Evolutionary conservation across 2,113 vertebrate species (phyloP).

Genomic region (Sorex araneus): DNA sequence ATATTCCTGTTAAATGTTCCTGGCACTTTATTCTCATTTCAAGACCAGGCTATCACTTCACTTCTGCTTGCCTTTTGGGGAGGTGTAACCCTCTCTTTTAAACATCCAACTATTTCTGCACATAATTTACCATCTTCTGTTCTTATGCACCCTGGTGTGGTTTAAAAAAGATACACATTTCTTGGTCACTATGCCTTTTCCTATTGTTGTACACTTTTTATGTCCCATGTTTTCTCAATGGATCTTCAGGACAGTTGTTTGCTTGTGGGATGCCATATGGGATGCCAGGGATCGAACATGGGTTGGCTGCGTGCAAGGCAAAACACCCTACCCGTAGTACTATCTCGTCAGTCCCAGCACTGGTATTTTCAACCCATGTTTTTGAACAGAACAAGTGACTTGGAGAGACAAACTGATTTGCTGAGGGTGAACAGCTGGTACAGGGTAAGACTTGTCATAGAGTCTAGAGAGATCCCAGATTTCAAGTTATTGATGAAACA

Average conservation of each 20-base stretch:
- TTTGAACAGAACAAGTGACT: background rate
- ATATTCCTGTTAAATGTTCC: background rate
- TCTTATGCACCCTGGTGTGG: slow-evolving; percentile 2
- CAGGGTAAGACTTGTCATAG: background rate
- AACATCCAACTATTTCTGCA: background rate
- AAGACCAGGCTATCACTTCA: background rate
- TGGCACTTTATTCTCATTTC: background rate
- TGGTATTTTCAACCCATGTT: background rate
- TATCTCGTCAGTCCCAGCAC: background rate
- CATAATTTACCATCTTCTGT: background rate
- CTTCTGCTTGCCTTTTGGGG: slow-evolving; percentile 20
- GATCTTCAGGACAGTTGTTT: slow-evolving; percentile 8
- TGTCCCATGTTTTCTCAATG: background rate
- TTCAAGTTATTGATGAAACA: background rate
- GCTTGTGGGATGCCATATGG: background rate
- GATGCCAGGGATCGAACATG: too few relatives aligned
- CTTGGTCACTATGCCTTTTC: background rate
- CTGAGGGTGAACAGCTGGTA: background rate
- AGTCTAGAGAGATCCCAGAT: background rate
- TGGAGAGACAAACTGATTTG: background rate
- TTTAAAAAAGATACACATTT: background rate
- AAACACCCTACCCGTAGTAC: too few relatives aligned
- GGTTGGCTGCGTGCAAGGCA: too few relatives aligned
- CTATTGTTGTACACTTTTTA: slow-evolving; percentile 27
- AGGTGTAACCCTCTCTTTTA: background rate